Percentiles rank a stretch among this genome's conserved stretches.
Conservation (phyloP, 2,888 invertebrate genomes). For the Petrophora chlorosata region DNA sequence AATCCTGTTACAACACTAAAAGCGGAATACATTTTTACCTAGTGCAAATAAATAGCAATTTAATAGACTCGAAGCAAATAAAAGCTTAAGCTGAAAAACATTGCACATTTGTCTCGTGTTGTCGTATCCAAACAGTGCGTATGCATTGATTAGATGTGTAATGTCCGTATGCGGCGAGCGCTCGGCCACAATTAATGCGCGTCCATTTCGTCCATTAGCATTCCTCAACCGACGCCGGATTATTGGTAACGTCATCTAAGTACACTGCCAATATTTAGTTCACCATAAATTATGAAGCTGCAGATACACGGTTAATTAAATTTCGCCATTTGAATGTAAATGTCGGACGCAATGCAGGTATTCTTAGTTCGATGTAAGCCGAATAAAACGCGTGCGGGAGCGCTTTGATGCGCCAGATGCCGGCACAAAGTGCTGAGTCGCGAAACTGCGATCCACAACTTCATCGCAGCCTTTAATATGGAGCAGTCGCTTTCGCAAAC, state of each 20-base stretch:
- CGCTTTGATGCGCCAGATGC: conserved; percentile 60
- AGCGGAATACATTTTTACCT: conserved; percentile 19
- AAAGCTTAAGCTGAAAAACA: conserved; percentile 1
- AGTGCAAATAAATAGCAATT: conserved; percentile 2
- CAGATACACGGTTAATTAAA: conserved; percentile 54
- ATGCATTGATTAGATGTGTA: conserved; percentile 34
- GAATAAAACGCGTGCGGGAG: conserved; percentile 46
- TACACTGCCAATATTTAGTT: conserved; percentile 60
- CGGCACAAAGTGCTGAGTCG: conserved; percentile 57
- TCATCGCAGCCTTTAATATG: conserved; percentile 63
- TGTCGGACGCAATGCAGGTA: conserved; percentile 40
- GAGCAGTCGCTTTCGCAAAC: conserved; percentile 60
- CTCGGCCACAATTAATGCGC: conserved; percentile 59
- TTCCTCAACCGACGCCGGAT: conserved; percentile 59
- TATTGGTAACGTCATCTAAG: conserved; percentile 65
- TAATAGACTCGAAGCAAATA: neutral
- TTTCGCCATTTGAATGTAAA: conserved; percentile 52
- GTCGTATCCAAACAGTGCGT: neutral
- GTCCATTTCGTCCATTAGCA: conserved; percentile 65
- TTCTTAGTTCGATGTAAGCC: conserved; percentile 50
- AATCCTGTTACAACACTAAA: conserved; percentile 30
- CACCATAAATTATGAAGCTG: conserved; percentile 53
- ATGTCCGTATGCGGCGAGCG: conserved; percentile 39
- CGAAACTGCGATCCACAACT: conserved; percentile 53
- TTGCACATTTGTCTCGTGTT: neutral